A percentile compares a stretch with the other conserved stretches of the same genome.
Conservation (phyloP, 2,888 invertebrate species). For the Eupsilia transversa region DNA sequence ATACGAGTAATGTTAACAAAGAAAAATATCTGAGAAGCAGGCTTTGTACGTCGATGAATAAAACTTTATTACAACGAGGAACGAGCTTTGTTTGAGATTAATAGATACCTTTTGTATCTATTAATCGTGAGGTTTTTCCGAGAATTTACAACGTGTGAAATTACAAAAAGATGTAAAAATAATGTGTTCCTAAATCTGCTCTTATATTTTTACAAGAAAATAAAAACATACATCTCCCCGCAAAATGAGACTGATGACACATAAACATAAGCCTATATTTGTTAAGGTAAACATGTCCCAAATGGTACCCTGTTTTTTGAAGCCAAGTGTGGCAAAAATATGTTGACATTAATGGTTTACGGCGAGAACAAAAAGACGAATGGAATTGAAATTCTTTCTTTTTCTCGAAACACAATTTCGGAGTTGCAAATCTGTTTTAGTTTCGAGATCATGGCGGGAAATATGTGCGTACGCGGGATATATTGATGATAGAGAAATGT, state of each 20-base stretch:
- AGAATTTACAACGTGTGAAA: constrained; percentile 5
- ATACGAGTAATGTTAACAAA: constrained; percentile 1
- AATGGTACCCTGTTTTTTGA: constrained; percentile 54
- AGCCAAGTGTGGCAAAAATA: constrained; percentile 59
- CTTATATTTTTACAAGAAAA: constrained; percentile 39
- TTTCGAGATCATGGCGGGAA: constrained; percentile 36
- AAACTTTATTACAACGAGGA: not conserved
- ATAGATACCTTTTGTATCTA: not conserved
- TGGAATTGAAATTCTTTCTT: constrained; percentile 61
- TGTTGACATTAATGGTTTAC: constrained; percentile 63
- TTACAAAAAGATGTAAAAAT: constrained; percentile 11
- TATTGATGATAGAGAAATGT: constrained; percentile 26
- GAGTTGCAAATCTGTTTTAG: constrained; percentile 60
- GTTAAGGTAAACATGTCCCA: constrained; percentile 57
- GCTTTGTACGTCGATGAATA: not conserved
- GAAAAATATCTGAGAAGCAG: constrained; percentile 7
- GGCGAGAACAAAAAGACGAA: constrained; percentile 48
- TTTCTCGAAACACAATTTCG: constrained; percentile 54
- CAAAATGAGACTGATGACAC: constrained; percentile 60
- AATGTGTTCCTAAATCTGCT: constrained; percentile 19
- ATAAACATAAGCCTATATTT: constrained; percentile 56
- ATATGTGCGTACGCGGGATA: not conserved
- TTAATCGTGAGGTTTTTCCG: not conserved
- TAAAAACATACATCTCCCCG: constrained; percentile 50
- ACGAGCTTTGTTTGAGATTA: not conserved